These are phyloP conservation scores for Albula goreensis DNA, from an alignment of 2,113 vertebrate genomes.

Conservation along the genomic window DNA sequence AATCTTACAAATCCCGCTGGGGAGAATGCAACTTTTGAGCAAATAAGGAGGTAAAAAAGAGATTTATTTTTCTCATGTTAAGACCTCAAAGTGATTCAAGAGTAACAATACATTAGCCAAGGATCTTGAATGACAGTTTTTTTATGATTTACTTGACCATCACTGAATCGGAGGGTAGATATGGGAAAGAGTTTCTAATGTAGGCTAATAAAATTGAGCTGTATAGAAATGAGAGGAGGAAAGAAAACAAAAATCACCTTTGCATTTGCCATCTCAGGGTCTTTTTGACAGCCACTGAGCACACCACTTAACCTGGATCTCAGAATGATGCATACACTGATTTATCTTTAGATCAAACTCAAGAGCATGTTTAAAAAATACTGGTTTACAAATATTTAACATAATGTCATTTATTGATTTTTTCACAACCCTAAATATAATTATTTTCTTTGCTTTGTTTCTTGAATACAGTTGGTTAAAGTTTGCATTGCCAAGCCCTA, in stretches of 20 bases:
- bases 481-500: too few species aligned
- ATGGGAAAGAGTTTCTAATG: not conserved
- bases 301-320: not conserved
- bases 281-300: not conserved
- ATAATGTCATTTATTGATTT: too few species aligned
- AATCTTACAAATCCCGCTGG: slow-evolving; percentile 64
- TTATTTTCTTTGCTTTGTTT: too few species aligned
- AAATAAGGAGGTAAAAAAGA: slow-evolving; percentile 54
- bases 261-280: too few species aligned
- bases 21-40: slow-evolving; percentile 49
- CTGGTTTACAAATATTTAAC: too few species aligned
- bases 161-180: not conserved
- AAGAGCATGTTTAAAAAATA: too few species aligned
- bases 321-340: too few species aligned
- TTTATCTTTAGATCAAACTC: too few species aligned
- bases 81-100: slow-evolving; percentile 45
- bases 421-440: too few species aligned
- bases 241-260: too few species aligned
- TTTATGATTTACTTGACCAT: slow-evolving; percentile 2
- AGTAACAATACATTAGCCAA: slow-evolving; percentile 34
- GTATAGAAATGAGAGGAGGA: not conserved
- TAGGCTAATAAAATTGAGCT: not conserved
- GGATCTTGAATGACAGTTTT: slow-evolving; percentile 20
- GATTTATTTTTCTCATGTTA: slow-evolving; percentile 58
- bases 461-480: too few species aligned